A percentile compares a stretch with the other conserved stretches of the same genome.
These are phyloP conservation scores for Molossus alvarezi DNA, from an alignment of 2,797 vertebrate genomes.

Conservation along the genomic window DNA sequence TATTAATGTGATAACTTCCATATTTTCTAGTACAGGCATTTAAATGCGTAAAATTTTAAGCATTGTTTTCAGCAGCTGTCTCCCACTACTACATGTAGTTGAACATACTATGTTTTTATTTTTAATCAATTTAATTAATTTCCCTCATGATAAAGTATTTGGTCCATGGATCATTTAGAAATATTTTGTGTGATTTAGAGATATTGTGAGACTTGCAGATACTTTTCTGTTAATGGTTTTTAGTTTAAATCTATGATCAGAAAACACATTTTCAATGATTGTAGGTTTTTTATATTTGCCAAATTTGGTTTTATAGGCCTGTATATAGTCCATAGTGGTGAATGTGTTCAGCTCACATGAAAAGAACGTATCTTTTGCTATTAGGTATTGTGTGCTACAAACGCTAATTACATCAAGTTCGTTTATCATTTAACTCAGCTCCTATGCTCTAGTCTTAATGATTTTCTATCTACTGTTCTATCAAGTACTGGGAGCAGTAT, in stretches of 20 bases:
- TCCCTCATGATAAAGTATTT: conserved; percentile 43
- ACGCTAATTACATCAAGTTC: background rate
- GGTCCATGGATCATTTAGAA: background rate
- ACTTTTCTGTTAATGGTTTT: conserved; percentile 30
- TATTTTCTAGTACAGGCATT: background rate
- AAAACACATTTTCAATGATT: conserved; percentile 32
- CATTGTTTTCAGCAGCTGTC: background rate
- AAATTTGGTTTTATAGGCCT: background rate
- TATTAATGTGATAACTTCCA: background rate
- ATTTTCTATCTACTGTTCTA: conserved; percentile 14
- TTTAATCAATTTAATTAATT: background rate
- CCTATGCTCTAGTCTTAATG: background rate
- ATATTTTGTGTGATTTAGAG: conserved; percentile 40
- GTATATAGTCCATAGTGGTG: background rate
- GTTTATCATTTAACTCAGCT: conserved; percentile 30
- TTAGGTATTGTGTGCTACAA: background rate
- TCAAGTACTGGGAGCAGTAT: background rate
- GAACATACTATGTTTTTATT: background rate
- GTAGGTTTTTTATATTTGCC: background rate
- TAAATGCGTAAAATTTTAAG: background rate
- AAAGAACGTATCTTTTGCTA: background rate
- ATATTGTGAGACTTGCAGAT: background rate
- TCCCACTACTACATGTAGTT: background rate
- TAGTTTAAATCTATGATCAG: background rate
- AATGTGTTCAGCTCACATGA: background rate